Base-by-base conservation (phyloP, 2,888 invertebrate species). In the Syrphus vitripennis region DNA sequence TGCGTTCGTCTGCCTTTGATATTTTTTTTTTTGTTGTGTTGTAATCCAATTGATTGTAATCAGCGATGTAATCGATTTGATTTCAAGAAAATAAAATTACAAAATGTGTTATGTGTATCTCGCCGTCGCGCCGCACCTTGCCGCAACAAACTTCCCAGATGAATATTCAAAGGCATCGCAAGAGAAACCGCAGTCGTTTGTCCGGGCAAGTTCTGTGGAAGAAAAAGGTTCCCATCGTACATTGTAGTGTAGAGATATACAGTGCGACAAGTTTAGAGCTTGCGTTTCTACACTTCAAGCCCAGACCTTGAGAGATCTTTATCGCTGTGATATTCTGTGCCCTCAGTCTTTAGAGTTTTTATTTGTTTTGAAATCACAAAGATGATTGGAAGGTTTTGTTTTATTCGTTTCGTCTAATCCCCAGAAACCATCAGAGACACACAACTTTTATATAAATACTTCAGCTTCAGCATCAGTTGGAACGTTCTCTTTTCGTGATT, bases 41-140 rank as follows among this genome's bases (percentile, higher is more conserved):
- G 45, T 31, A 65, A 45, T 65, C 65, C 65, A 65, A 65, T 45
- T 69, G 84, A 84, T 84, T 77, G 61, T 31, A 50, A 67, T 84
- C 84, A 29, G 42, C 45, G 76, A 84, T 81, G 65, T 65, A 84
- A 84, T 84, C 80, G 84, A 84, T 81, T 81, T 81, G 72, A 69
- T 79, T 83, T 65, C 26, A 26, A n/a, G 48, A 75, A 67, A 53
- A 74, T 42, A 65, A 45, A 57, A 31, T 19, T 70, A 42, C 53
- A 16, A 71, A 29, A 16, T 55, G 24, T 57, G 50, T 65, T 55
- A 76, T 31, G 61, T 34, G n/a, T n/a, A n/a, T n/a, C n/a, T n/a
- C n/a, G n/a, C n/a, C n/a, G n/a, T n/a, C n/a, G n/a, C n/a, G n/a
- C n/a, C n/a, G n/a, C n/a, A 29, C 55, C 29, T 53, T 42, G 69